Evolutionary conservation across 2,888 invertebrate species (phyloP).

Genomic region (Cotesia congregata): DNA sequence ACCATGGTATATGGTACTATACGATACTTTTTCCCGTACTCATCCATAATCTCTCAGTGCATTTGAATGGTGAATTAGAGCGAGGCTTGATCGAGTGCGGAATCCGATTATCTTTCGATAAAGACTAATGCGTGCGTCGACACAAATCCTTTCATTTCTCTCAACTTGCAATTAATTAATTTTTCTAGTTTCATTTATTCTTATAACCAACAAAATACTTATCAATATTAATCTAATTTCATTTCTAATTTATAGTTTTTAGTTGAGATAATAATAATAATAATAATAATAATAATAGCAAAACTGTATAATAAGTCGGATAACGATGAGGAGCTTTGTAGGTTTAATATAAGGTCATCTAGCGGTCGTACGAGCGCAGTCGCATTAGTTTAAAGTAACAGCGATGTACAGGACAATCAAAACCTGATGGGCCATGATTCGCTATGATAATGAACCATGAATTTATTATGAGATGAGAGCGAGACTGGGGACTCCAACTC

Average conservation of each 20-base stretch:
- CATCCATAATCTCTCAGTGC: constrained; percentile 36
- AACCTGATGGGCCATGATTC: constrained; percentile 71
- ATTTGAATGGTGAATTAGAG: constrained; percentile 37
- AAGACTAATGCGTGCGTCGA: not conserved
- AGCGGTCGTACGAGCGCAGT: constrained; percentile 63
- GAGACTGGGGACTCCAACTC: constrained; percentile 66
- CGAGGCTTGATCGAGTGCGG: constrained; percentile 20
- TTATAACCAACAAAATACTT: too few species aligned
- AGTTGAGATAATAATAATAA: not conserved
- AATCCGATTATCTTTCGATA: constrained; percentile 37
- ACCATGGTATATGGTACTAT: too few species aligned
- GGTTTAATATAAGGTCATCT: constrained; percentile 30
- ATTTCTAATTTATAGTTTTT: not conserved
- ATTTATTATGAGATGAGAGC: constrained; percentile 67
- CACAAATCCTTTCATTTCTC: constrained; percentile 1
- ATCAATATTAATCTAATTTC: too few species aligned
- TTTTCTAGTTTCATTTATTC: not conserved
- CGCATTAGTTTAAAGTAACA: constrained; percentile 70
- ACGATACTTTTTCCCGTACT: constrained; percentile 7
- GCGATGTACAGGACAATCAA: constrained; percentile 69
- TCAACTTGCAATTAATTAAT: not conserved
- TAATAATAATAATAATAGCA: not conserved
- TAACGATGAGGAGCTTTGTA: constrained; percentile 17
- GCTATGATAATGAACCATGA: constrained; percentile 71
- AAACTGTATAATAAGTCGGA: constrained; percentile 35